Evolutionary conservation across 2,113 vertebrate genomes (phyloP).

Genomic region (Rhinopomastus cyanomelas): DNA sequence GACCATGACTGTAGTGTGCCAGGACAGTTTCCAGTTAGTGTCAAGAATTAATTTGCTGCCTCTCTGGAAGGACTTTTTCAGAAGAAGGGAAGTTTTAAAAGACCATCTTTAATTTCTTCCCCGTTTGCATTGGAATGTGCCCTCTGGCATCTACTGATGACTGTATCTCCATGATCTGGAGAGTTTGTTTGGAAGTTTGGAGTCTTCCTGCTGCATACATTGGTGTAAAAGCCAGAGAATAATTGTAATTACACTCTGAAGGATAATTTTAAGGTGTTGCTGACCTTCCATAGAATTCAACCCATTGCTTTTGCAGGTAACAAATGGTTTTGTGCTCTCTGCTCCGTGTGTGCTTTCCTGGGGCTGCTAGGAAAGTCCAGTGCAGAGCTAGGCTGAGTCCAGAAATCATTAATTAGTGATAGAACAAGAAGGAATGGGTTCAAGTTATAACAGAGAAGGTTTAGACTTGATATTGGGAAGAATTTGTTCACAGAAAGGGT

Average conservation of each 20-base stretch:
- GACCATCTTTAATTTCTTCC: background rate
- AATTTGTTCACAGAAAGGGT: too few relatives aligned
- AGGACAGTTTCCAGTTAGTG: background rate
- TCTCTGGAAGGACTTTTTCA: background rate
- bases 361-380: background rate
- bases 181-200: background rate
- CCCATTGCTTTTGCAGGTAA: background rate
- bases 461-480: too few relatives aligned
- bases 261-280: background rate
- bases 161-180: background rate
- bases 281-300: background rate
- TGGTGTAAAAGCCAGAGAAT: background rate
- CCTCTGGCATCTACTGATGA: background rate
- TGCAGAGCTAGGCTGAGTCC: background rate
- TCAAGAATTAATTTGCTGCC: background rate
- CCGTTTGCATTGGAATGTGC: background rate
- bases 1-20: background rate
- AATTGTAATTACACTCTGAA: background rate
- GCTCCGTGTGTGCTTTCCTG: background rate
- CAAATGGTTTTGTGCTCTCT: background rate
- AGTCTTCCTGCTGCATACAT: background rate
- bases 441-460: too few relatives aligned
- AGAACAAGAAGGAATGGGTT: too few relatives aligned
- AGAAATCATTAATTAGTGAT: accelerated
- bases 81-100: background rate